Evolutionary conservation across 2,113 vertebrate species (phyloP).

Genomic region (Phalacrocorax pelagicus): DNA sequence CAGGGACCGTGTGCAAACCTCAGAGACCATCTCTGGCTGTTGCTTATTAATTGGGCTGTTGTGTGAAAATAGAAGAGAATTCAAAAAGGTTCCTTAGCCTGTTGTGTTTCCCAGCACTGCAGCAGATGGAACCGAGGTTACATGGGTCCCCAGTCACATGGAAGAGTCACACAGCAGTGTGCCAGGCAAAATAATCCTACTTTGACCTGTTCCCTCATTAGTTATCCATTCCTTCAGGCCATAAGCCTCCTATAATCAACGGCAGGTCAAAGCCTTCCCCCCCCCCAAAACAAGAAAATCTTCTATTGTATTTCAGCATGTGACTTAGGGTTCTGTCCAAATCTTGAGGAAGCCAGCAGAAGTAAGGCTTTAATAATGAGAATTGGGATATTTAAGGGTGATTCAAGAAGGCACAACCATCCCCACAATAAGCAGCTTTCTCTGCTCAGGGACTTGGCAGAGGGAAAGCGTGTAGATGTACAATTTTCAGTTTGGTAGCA

Average conservation of each 20-base stretch:
- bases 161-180: background rate
- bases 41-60: background rate
- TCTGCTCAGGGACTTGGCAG: background rate
- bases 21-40: background rate
- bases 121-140: background rate
- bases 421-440: background rate
- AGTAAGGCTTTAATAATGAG: background rate
- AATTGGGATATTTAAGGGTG: background rate
- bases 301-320: background rate
- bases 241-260: background rate
- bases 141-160: accelerated
- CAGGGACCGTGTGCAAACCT: background rate
- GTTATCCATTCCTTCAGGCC: background rate
- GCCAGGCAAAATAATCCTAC: background rate
- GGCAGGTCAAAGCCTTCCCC: background rate
- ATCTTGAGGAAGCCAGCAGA: background rate
- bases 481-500: background rate
- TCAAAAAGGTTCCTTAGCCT: background rate
- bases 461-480: background rate
- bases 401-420: background rate
- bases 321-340: background rate
- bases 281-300: background rate
- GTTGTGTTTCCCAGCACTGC: background rate
- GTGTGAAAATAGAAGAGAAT: background rate
- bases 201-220: background rate